Evolutionary conservation across 2,113 vertebrate genomes (phyloP).

Genomic region (Festucalex cinctus): DNA sequence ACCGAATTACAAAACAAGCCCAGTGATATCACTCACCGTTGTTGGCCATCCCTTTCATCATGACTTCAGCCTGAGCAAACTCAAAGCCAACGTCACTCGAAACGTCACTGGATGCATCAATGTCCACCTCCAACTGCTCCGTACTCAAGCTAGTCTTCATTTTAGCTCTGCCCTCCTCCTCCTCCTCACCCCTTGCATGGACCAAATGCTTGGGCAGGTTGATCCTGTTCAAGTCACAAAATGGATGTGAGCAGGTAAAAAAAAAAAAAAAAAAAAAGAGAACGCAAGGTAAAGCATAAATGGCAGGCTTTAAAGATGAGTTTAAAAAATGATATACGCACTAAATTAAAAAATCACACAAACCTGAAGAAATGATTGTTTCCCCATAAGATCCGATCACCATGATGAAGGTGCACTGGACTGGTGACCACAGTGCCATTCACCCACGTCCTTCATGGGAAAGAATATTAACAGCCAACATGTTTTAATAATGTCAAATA

Average conservation of each 20-base stretch:
- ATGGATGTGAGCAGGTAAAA: not conserved
- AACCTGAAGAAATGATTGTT: constrained; percentile 99
- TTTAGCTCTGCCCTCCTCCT: constrained; percentile 74
- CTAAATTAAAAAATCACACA: not conserved
- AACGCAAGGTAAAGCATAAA: not conserved
- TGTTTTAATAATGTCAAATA: not conserved
- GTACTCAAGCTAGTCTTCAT: constrained; percentile 75
- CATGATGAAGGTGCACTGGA: constrained; percentile 87
- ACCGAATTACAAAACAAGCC: not conserved
- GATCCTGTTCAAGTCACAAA: constrained; percentile 70
- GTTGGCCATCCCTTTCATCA: constrained; percentile 90
- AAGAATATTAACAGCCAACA: not conserved
- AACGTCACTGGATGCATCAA: constrained; percentile 88
- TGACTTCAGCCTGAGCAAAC: constrained; percentile 96
- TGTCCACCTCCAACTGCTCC: constrained; percentile 86
- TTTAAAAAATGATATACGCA: not conserved
- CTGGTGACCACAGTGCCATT: constrained; percentile 84
- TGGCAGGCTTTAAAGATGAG: not conserved
- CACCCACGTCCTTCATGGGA: constrained; percentile 81
- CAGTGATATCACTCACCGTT: constrained; percentile 74
- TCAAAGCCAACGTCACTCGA: constrained; percentile 94
- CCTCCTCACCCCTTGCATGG: constrained; percentile 73
- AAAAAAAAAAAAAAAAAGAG: not conserved
- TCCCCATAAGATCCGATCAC: constrained; percentile 96
- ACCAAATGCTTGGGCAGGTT: constrained; percentile 86